Evolutionary conservation across 2,797 vertebrate species (phyloP), one percentile per base, ranked within the genome.

Genomic region (Pangasius sanitwongsei): DNA sequence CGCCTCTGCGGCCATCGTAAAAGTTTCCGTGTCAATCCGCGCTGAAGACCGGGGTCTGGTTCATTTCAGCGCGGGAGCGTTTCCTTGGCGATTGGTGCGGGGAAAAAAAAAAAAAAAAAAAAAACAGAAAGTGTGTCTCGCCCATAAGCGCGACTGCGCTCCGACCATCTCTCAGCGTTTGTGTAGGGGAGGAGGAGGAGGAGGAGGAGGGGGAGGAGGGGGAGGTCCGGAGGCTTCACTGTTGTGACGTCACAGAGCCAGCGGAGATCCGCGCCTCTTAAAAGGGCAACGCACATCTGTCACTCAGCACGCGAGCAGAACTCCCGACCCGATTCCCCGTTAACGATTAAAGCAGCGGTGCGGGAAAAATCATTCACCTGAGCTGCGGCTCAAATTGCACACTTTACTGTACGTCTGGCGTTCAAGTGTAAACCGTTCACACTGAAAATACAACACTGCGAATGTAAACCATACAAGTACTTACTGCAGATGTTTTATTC

Each of bases 181-280:
- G 92, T 91, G 87, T 87, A 37, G 25, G 86, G 95, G 95, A 2
- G 13, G 90, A 87, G 92, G 86, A 3, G 85, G 34, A 93, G 13
- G 90, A 87, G 92, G 86, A 3, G 85, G 34, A 93, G 91, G 86
- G 93, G 94, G 93, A 92, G 95, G 80, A 6, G 57, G 74, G 93
- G 94, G 93, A 92, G 95, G 95, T 94, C 94, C 92, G 92, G 95
- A 94, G 89, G 91, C 8, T 94, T 77, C 93, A 72, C 94, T 88
- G 94, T 87, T 90, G 92, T 97, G 96, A 97, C 97, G 97, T 97
- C 97, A 97, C 92, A 11, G 83, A 87, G 93, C 95, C 93, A 95
- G 95, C 94, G 93, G 94, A 93, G 95, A 95, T 93, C 87, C 93
- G 94, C 88, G 81, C 70, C 89, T 94, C 96, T 97, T 97, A 97